Percentiles rank a stretch among this genome's conserved stretches.
Evolutionary conservation across 2,888 invertebrate species (phyloP).

Genomic region (Saturnia pavonia): DNA sequence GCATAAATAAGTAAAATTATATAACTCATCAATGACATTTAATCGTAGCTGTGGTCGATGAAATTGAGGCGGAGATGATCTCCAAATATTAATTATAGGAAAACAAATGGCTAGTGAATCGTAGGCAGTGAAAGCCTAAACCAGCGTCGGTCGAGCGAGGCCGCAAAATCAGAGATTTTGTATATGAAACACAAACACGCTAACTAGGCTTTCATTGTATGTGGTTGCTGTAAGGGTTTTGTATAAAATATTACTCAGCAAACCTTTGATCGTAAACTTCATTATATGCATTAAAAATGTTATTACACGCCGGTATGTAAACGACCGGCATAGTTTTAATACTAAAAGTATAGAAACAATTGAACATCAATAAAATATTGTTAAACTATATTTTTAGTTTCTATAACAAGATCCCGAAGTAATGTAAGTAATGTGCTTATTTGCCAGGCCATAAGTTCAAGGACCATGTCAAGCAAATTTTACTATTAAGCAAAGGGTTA

Average conservation of each 20-base stretch:
- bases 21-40: not conserved
- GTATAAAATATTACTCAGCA: slow-evolving; percentile 14
- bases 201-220: slow-evolving; percentile 7
- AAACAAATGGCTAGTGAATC: slow-evolving; percentile 15
- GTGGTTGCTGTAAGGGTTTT: not conserved
- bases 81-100: slow-evolving; percentile 21
- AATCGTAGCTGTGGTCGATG: not conserved
- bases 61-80: slow-evolving; percentile 18
- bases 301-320: too few relatives aligned
- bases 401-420: too few relatives aligned
- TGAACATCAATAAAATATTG: too few relatives aligned
- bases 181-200: slow-evolving; percentile 58
- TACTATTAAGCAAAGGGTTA: too few relatives aligned
- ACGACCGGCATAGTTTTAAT: too few relatives aligned
- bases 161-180: slow-evolving; percentile 57
- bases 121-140: not conserved
- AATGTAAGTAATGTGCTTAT: too few relatives aligned
- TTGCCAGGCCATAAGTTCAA: too few relatives aligned
- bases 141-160: not conserved
- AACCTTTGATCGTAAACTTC: not conserved
- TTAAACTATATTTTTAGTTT: too few relatives aligned
- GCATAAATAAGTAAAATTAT: too few relatives aligned
- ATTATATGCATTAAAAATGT: not conserved
- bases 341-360: too few relatives aligned
- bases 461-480: too few relatives aligned